Percentiles rank a stretch among this genome's conserved stretches.
Evolutionary conservation across 2,888 invertebrate species (phyloP).

Genomic region (Eledona agricola): DNA sequence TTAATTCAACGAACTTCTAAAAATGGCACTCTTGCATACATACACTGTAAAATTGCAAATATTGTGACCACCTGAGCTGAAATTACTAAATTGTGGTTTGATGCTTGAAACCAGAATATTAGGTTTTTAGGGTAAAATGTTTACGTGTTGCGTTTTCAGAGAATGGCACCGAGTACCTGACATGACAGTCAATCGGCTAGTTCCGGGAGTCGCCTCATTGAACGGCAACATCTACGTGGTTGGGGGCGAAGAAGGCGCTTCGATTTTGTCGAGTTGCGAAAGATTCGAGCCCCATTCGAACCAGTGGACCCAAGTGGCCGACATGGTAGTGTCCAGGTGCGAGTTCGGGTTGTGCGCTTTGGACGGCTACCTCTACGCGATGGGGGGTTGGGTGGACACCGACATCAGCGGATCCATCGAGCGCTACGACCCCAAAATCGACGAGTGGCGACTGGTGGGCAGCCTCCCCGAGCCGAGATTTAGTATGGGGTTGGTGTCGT

Average conservation of each 20-base stretch:
- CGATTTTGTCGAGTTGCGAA: slow-evolving; percentile 89
- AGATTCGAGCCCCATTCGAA: slow-evolving; percentile 73
- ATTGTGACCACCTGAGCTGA: too few species aligned
- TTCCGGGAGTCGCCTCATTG: slow-evolving; percentile 84
- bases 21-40: too few species aligned
- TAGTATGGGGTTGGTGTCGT: slow-evolving; percentile 90
- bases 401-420: slow-evolving; percentile 91
- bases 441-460: slow-evolving; percentile 81
- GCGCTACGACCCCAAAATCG: slow-evolving; percentile 80
- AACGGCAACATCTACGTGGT: slow-evolving; percentile 89
- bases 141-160: slow-evolving; percentile 61
- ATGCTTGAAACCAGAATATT: too few species aligned
- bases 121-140: too few species aligned
- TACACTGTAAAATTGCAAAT: too few species aligned
- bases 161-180: slow-evolving; percentile 84
- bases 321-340: slow-evolving; percentile 86
- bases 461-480: slow-evolving; percentile 86
- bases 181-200: slow-evolving; percentile 84
- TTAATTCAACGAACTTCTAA: too few species aligned
- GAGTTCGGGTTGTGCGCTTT: slow-evolving; percentile 89
- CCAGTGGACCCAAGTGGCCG: slow-evolving; percentile 62
- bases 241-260: slow-evolving; percentile 90
- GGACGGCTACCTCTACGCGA: slow-evolving; percentile 83
- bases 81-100: too few species aligned
- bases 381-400: slow-evolving; percentile 94